Conservation (phyloP, 2,797 vertebrate species). For the Brotogeris chrysoptera region DNA sequence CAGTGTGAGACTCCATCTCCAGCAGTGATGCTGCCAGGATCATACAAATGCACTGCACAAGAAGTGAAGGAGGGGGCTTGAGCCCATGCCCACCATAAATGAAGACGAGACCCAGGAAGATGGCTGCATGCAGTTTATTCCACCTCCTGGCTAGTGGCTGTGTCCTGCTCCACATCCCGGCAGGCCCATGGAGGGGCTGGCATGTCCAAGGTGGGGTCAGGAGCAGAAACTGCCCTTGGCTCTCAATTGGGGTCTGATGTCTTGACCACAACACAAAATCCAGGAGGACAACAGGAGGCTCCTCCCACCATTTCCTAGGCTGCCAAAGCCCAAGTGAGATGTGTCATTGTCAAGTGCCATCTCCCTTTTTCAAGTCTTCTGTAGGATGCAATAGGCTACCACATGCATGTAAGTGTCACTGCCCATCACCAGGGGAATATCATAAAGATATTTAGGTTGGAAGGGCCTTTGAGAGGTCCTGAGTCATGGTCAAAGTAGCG, state of each 20-base stretch:
- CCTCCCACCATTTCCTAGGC: background rate
- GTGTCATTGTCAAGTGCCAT: background rate
- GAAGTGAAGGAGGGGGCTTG: background rate
- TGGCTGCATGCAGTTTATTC: background rate
- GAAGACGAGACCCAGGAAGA: background rate
- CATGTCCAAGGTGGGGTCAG: background rate
- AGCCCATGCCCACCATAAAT: background rate
- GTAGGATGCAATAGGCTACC: background rate
- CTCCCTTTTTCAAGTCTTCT: background rate
- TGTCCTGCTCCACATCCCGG: background rate
- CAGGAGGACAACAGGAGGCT: background rate
- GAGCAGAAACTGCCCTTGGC: background rate
- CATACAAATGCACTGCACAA: background rate
- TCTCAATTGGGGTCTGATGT: background rate
- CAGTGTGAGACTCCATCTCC: background rate
- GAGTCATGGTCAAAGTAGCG: background rate
- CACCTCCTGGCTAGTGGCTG: background rate
- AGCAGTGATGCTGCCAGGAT: background rate
- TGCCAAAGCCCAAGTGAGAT: background rate
- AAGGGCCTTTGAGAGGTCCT: background rate
- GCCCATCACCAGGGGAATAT: background rate
- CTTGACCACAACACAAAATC: background rate
- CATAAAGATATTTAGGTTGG: background rate
- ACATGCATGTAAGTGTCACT: accelerated
- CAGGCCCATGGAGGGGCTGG: background rate